These are phyloP conservation scores for Mormoops blainvillei DNA, from an alignment of 2,113 vertebrate genomes.

Conservation along the genomic window DNA sequence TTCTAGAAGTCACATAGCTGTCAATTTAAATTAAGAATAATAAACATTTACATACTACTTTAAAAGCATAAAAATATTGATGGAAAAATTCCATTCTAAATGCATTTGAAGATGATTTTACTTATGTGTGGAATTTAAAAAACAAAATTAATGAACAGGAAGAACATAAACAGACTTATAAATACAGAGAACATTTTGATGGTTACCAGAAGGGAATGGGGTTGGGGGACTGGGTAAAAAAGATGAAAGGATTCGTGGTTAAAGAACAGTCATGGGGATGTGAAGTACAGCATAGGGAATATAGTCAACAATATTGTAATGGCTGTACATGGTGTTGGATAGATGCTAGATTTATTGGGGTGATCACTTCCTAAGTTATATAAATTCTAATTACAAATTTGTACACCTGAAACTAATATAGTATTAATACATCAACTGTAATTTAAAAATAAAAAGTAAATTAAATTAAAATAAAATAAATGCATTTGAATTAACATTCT, in stretches of 20 bases:
- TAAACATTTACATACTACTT: background rate
- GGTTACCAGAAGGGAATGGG: background rate
- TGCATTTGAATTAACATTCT: slow-evolving; percentile 30
- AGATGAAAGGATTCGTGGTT: background rate
- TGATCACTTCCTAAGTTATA: background rate
- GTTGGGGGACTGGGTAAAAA: background rate
- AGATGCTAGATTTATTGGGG: background rate
- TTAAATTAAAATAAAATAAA: background rate
- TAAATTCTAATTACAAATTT: background rate
- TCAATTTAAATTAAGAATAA: slow-evolving; percentile 29
- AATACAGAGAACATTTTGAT: background rate
- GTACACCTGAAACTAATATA: background rate
- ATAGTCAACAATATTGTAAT: background rate
- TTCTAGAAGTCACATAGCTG: background rate
- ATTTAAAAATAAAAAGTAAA: background rate
- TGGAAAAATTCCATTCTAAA: background rate
- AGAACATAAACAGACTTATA: background rate
- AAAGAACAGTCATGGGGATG: background rate
- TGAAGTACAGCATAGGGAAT: background rate
- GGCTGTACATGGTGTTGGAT: background rate
- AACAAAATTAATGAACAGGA: background rate
- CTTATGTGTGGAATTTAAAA: background rate
- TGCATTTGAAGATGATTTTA: background rate
- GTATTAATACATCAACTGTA: background rate
- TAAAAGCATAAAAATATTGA: background rate